phyloP scores from a whole-genome alignment of 2,797 vertebrate genomes.

The Cryptoblepharus egeriae region DNA sequence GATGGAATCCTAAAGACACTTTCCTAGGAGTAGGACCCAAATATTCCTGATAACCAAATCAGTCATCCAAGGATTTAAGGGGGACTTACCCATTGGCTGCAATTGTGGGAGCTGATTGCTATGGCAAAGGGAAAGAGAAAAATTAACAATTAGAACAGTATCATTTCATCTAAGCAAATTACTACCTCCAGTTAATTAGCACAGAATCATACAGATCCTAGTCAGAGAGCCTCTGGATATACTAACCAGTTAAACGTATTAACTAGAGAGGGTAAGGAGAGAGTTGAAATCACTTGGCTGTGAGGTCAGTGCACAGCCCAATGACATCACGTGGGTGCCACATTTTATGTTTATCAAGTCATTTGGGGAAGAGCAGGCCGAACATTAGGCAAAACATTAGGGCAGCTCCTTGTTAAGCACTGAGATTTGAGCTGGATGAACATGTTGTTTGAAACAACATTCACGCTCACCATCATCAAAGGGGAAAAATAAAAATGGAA shows the following conservation, averaged over 20 bases:
- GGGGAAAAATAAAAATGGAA: not conserved
- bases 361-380: not conserved
- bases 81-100: constrained; percentile 35
- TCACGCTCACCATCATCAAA: not conserved
- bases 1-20: too few relatives aligned
- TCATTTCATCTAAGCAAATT: not conserved
- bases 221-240: not conserved
- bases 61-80: too few relatives aligned
- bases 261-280: not conserved
- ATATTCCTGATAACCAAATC: not conserved
- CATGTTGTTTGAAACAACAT: not conserved
- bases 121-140: not conserved
- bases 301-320: not conserved
- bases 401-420: not conserved
- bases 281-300: too few relatives aligned
- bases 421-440: not conserved
- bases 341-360: not conserved
- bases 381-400: too few relatives aligned
- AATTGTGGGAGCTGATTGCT: constrained; percentile 37
- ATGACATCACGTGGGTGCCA: not conserved
- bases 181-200: too few relatives aligned
- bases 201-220: not conserved
- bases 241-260: not conserved
- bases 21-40: too few relatives aligned
- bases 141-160: not conserved